These are phyloP conservation scores for Gasteruption jaculator DNA, from an alignment of 2,888 invertebrate genomes.

Conservation along the genomic window DNA sequence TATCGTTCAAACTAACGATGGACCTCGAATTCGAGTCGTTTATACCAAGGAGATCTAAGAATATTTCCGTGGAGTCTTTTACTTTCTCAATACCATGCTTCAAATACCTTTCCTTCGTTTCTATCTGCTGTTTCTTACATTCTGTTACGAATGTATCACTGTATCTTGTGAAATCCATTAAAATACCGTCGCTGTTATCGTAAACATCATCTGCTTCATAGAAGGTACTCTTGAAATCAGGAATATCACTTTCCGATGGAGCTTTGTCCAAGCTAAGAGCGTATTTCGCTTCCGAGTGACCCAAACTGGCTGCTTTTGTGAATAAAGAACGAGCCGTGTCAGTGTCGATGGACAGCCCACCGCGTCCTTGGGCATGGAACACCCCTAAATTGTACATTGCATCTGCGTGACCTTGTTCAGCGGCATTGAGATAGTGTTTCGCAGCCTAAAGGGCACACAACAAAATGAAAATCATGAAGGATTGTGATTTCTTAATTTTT, in stretches of 20 bases:
- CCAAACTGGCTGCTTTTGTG: conserved; percentile 57
- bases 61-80: conserved; percentile 29
- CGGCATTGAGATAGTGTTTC: conserved; percentile 63
- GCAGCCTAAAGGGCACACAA: conserved; percentile 56
- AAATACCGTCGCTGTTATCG: too few species aligned
- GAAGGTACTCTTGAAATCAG: too few species aligned
- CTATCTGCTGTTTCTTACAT: conserved; percentile 6
- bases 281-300: conserved; percentile 57
- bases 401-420: conserved; percentile 60
- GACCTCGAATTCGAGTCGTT: conserved; percentile 25
- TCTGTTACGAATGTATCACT: conserved; percentile 5
- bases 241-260: conserved; percentile 12
- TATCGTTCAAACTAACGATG: conserved; percentile 16
- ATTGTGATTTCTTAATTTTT: conserved; percentile 1
- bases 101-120: too few species aligned
- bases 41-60: conserved; percentile 33
- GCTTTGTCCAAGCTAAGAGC: conserved; percentile 49
- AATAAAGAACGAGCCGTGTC: conserved; percentile 57
- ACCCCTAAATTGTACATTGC: conserved; percentile 69
- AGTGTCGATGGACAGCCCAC: conserved; percentile 55
- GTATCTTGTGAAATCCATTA: too few species aligned
- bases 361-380: conserved; percentile 63
- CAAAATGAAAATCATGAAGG: background rate
- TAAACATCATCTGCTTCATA: too few species aligned
- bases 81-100: conserved; percentile 7